Conservation (phyloP, 2,888 invertebrate species). For the Drosophila hamatofila region DNA sequence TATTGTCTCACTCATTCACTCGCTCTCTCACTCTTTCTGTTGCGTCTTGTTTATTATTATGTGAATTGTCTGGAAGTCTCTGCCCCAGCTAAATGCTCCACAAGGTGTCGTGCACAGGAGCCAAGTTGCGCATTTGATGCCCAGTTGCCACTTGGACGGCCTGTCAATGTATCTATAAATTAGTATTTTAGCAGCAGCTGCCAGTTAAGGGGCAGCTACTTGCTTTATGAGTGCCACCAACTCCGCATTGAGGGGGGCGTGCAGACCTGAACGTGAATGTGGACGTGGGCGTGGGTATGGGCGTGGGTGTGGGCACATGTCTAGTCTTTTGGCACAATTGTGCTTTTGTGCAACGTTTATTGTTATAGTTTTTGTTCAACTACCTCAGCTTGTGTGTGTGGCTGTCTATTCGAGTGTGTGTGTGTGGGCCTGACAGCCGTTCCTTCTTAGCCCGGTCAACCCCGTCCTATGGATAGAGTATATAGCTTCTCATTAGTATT, state of each 20-base stretch:
- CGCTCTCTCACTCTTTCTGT: background rate
- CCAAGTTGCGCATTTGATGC: slow-evolving; percentile 72
- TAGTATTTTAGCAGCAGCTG: slow-evolving; percentile 75
- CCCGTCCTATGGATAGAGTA: slow-evolving; percentile 37
- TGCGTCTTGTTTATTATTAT: slow-evolving; percentile 76
- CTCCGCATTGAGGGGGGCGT: background rate
- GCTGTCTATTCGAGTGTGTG: slow-evolving; percentile 24
- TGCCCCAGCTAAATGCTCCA: slow-evolving; percentile 33
- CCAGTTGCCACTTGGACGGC: slow-evolving; percentile 62
- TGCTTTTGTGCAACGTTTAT: slow-evolving; percentile 69
- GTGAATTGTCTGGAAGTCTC: slow-evolving; percentile 57
- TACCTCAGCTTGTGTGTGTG: slow-evolving; percentile 19
- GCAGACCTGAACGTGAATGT: background rate
- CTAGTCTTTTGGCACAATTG: slow-evolving; percentile 61
- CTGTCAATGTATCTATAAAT: slow-evolving; percentile 81
- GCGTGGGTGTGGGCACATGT: slow-evolving; percentile 31
- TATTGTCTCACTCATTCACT: background rate
- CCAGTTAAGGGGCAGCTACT: slow-evolving; percentile 49
- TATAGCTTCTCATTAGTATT: slow-evolving; percentile 62
- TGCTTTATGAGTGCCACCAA: slow-evolving; percentile 66
- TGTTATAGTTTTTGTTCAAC: slow-evolving; percentile 73
- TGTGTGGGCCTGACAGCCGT: slow-evolving; percentile 57
- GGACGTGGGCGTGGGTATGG: slow-evolving; percentile 11
- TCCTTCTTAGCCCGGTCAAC: slow-evolving; percentile 31
- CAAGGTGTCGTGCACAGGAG: slow-evolving; percentile 77